phyloP scores from a whole-genome alignment of 2,797 vertebrate genomes.

The Phrynocephalus forsythii region DNA sequence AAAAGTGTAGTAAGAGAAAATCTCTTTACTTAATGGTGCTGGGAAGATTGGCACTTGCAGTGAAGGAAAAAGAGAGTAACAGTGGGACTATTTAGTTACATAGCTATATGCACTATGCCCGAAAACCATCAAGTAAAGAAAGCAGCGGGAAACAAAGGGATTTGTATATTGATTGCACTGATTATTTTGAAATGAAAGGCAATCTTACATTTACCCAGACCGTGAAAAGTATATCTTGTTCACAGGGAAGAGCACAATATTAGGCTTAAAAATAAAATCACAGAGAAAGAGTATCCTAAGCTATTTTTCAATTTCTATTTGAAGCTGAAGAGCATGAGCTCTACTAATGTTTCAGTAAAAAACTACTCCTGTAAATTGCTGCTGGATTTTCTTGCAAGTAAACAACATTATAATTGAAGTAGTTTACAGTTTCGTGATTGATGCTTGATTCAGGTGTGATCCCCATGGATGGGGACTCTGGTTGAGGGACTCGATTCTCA shows the following conservation, averaged over 20 bases:
- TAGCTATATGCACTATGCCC: neutral
- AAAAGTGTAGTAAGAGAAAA: conserved; percentile 15
- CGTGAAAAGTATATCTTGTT: conserved; percentile 34
- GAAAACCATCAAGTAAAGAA: conserved; percentile 35
- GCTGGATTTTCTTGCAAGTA: neutral
- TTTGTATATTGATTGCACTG: neutral
- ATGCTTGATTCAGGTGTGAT: neutral
- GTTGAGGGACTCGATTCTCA: too few species aligned
- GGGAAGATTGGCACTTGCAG: neutral
- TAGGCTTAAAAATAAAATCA: conserved; percentile 28
- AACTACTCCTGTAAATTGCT: neutral
- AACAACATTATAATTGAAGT: neutral
- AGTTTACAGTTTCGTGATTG: neutral
- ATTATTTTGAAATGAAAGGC: conserved; percentile 46
- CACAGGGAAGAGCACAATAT: conserved; percentile 29
- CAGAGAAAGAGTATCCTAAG: conserved; percentile 8
- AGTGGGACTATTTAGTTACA: conserved; percentile 27
- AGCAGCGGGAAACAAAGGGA: conserved; percentile 25
- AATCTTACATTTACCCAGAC: neutral
- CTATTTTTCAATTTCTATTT: conserved; percentile 24
- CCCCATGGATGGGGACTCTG: too few species aligned
- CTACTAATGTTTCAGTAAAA: neutral
- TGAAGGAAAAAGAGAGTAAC: conserved; percentile 26
- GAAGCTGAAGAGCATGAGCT: neutral
- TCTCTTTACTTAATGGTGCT: neutral